phyloP scores from a whole-genome alignment of 2,888 invertebrate species.

The Hemithea aestivaria region DNA sequence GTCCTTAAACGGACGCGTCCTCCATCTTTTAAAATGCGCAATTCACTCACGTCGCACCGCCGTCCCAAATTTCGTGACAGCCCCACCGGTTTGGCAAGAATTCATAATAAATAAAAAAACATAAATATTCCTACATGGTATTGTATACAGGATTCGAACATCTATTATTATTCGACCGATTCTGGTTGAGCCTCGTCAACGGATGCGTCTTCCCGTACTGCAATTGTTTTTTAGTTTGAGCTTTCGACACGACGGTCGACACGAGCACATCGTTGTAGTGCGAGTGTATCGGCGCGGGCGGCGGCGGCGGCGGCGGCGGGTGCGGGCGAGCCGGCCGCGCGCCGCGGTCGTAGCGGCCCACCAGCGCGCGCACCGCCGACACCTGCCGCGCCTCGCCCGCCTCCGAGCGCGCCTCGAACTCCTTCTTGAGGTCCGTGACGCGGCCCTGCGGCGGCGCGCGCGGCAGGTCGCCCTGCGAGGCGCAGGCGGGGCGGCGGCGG shows the following conservation, averaged over 20 bases:
- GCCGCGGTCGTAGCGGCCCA: slow-evolving; percentile 84
- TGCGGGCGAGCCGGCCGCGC: slow-evolving; percentile 33
- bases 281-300: slow-evolving; percentile 60
- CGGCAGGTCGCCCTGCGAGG: slow-evolving; percentile 65
- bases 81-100: slow-evolving; percentile 80
- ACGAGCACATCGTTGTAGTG: slow-evolving; percentile 80
- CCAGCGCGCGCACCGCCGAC: slow-evolving; percentile 85
- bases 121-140: slow-evolving; percentile 87
- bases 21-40: too few relatives aligned
- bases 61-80: too few relatives aligned
- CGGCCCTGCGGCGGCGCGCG: slow-evolving; percentile 75
- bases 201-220: slow-evolving; percentile 97
- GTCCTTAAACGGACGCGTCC: too few relatives aligned
- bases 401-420: slow-evolving; percentile 85
- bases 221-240: slow-evolving; percentile 88
- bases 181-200: slow-evolving; percentile 89
- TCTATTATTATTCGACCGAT: slow-evolving; percentile 83
- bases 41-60: too few relatives aligned
- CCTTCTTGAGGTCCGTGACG: slow-evolving; percentile 91
- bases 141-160: slow-evolving; percentile 92
- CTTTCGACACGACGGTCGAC: slow-evolving; percentile 84
- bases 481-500: slow-evolving; percentile 59
- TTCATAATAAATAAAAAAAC: slow-evolving; percentile 75
- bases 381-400: slow-evolving; percentile 54
- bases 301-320: slow-evolving; percentile 41